A percentile compares a stretch with the other conserved stretches of the same genome.
These are phyloP conservation scores for Caenorhabditis sinica DNA, from an alignment of 2,888 invertebrate species.

Conservation along the genomic window DNA sequence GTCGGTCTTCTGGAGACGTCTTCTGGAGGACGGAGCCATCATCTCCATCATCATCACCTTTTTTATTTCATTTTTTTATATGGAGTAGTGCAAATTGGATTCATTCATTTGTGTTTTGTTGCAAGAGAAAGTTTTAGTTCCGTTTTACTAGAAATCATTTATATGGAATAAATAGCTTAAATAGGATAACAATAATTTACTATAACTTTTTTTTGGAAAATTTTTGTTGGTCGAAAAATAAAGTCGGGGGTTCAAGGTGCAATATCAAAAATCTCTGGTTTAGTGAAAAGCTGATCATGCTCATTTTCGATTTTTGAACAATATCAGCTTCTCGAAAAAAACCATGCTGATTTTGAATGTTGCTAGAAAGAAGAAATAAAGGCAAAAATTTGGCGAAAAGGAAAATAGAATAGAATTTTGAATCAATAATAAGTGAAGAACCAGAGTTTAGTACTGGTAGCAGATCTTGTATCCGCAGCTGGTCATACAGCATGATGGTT, in stretches of 20 bases:
- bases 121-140: neutral
- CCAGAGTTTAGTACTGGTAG: constrained; percentile 79
- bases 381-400: constrained; percentile 31
- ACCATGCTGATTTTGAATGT: neutral
- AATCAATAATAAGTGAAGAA: neutral
- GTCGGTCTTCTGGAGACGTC: constrained; percentile 22
- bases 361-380: neutral
- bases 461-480: constrained; percentile 83
- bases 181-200: neutral
- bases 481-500: constrained; percentile 83
- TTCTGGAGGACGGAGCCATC: constrained; percentile 37
- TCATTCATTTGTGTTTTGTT: constrained; percentile 1
- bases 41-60: constrained; percentile 14
- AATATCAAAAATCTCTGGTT: neutral
- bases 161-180: neutral
- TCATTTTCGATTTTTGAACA: constrained; percentile 12
- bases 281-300: constrained; percentile 34
- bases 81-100: neutral
- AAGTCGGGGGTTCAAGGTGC: constrained; percentile 25
- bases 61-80: constrained; percentile 13
- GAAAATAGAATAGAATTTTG: constrained; percentile 33
- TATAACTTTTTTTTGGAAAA: neutral
- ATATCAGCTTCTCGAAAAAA: constrained; percentile 38
- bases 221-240: neutral
- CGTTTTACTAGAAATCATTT: neutral